These are phyloP conservation scores for Acronicta aceris DNA, from an alignment of 2,888 invertebrate species.

Conservation along the genomic window DNA sequence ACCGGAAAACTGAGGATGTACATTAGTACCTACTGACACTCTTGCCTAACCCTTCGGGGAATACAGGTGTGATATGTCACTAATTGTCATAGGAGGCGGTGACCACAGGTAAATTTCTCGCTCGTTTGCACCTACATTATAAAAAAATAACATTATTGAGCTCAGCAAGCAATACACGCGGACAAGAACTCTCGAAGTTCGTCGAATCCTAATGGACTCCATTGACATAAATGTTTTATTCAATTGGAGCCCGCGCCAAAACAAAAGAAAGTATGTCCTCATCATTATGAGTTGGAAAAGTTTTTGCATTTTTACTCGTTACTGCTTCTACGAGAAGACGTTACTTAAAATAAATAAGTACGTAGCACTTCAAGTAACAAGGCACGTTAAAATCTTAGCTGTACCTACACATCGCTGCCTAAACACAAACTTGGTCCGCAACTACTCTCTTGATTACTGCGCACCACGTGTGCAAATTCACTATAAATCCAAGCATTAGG, in stretches of 20 bases:
- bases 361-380: slow-evolving; percentile 39
- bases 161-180: slow-evolving; percentile 66
- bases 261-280: slow-evolving; percentile 85
- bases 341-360: slow-evolving; percentile 67
- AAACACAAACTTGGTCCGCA: slow-evolving; percentile 34
- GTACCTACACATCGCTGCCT: slow-evolving; percentile 25
- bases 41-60: no score
- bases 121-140: no score
- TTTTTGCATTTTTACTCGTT: slow-evolving; percentile 84
- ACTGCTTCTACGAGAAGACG: slow-evolving; percentile 68
- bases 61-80: no score
- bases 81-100: no score
- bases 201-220: slow-evolving; percentile 83
- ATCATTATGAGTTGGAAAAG: slow-evolving; percentile 83
- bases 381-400: slow-evolving; percentile 34
- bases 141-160: slow-evolving; percentile 55
- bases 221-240: slow-evolving; percentile 88
- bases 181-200: slow-evolving; percentile 75
- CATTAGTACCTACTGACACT: no score
- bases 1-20: no score
- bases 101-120: no score
- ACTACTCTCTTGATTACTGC: slow-evolving; percentile 71
- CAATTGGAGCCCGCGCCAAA: slow-evolving; percentile 84
- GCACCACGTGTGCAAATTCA: slow-evolving; percentile 83
- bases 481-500: slow-evolving; percentile 87